Evolutionary conservation across 2,113 vertebrate genomes (phyloP).

Genomic region (Erinaceus europaeus): DNA sequence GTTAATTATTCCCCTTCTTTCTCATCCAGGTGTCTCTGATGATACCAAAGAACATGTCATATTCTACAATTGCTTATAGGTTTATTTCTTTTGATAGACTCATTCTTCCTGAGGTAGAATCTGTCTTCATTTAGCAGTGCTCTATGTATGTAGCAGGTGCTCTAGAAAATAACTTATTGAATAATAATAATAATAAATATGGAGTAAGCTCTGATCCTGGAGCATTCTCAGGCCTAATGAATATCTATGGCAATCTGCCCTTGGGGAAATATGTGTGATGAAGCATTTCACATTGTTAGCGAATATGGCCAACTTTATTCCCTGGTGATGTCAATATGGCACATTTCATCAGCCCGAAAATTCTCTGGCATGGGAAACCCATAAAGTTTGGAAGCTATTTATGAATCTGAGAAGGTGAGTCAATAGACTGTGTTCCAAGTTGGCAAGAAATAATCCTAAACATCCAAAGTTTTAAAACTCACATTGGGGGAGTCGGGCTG

Average conservation of each 20-base stretch:
- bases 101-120: neutral
- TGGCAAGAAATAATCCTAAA: conserved; percentile 38
- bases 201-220: neutral
- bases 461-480: no score
- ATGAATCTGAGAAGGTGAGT: conserved; percentile 65
- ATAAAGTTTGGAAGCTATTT: conserved; percentile 36
- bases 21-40: neutral
- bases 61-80: neutral
- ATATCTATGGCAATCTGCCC: neutral
- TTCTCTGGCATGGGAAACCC: conserved; percentile 31
- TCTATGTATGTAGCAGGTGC: neutral
- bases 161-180: neutral
- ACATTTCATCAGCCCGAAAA: conserved; percentile 30
- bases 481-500: no score
- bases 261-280: neutral
- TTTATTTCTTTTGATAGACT: neutral
- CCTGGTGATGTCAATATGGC: conserved; percentile 26
- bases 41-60: neutral
- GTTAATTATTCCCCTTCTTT: neutral
- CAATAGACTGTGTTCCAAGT: conserved; percentile 60
- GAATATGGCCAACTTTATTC: conserved; percentile 21
- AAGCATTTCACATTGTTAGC: neutral
- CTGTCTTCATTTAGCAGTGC: neutral
- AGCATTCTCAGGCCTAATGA: neutral
- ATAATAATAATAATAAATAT: neutral